A percentile compares a stretch with the other conserved stretches of the same genome.
Conservation (phyloP, 1,140 invertebrate genomes). For the Pogonus chalceus region DNA sequence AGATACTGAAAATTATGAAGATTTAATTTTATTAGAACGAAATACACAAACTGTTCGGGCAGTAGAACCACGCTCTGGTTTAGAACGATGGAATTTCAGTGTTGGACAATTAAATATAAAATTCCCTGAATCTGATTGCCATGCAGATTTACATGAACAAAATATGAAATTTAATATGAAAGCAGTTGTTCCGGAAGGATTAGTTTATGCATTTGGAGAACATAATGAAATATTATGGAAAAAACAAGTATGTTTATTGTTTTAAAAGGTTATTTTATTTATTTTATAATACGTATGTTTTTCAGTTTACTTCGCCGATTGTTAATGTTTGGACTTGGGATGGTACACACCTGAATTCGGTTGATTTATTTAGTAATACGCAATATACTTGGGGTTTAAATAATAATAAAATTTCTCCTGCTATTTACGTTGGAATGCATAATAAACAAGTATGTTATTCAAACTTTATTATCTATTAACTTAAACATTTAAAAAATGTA, state of each 20-base stretch:
- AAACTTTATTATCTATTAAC: neutral
- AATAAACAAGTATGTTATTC: constrained; percentile 52
- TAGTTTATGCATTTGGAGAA: constrained; percentile 53
- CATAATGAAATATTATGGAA: constrained; percentile 54
- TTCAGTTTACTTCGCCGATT: constrained; percentile 71
- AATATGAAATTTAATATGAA: constrained; percentile 45
- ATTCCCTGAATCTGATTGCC: constrained; percentile 35
- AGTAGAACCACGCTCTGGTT: constrained; percentile 68
- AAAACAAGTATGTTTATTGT: constrained; percentile 45
- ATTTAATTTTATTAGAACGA: constrained; percentile 68
- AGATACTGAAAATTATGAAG: constrained; percentile 37
- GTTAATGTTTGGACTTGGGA: constrained; percentile 71
- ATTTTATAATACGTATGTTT: constrained; percentile 13
- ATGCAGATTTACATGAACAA: constrained; percentile 25
- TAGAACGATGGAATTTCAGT: constrained; percentile 92
- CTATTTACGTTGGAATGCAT: constrained; percentile 79
- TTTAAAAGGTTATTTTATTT: constrained; percentile 5
- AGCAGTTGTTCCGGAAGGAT: constrained; percentile 63
- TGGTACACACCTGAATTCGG: constrained; percentile 46
- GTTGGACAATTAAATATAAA: constrained; percentile 78
- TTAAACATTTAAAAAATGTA: constrained; percentile 13
- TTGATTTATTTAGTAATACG: constrained; percentile 65
- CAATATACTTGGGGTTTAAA: constrained; percentile 37
- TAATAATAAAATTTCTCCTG: constrained; percentile 38
- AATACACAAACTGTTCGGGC: constrained; percentile 79